A percentile compares a stretch with the other conserved stretches of the same genome.
Evolutionary conservation across 1,140 invertebrate species (phyloP).

Genomic region (Brachionus paranguensis): DNA sequence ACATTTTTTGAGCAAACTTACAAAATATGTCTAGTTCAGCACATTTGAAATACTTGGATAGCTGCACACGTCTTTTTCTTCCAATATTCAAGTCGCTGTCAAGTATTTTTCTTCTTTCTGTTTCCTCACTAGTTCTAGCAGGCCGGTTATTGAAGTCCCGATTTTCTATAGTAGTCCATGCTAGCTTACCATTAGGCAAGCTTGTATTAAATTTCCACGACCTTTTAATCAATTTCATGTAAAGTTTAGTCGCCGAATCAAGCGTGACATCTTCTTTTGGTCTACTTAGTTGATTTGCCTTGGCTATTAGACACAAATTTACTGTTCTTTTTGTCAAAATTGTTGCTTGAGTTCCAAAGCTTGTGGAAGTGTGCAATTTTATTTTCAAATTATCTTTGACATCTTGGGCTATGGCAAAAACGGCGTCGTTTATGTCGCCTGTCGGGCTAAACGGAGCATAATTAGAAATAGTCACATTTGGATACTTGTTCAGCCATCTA

Average conservation of each 20-base stretch:
- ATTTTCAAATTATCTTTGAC: not conserved
- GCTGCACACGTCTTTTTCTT: not conserved
- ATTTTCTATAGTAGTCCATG: not conserved
- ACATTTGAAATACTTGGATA: not conserved
- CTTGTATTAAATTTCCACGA: not conserved
- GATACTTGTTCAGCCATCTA: not conserved
- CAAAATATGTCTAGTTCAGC: not conserved
- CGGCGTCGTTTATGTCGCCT: not conserved
- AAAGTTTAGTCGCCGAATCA: not conserved
- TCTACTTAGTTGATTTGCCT: not conserved
- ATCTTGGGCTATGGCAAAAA: not conserved
- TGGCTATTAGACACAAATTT: not conserved
- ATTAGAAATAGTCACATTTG: not conserved
- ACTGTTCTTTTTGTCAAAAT: not conserved
- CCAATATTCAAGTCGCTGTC: not conserved
- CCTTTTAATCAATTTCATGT: not conserved
- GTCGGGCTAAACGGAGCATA: not conserved
- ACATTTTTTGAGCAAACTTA: conserved; percentile 11
- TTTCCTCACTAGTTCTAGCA: not conserved
- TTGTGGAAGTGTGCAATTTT: not conserved
- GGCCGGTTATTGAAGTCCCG: not conserved
- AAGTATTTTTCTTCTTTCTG: not conserved
- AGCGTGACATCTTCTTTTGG: not conserved
- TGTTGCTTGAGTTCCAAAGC: not conserved
- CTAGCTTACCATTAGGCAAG: not conserved